Evolutionary conservation across 1,140 invertebrate genomes (phyloP), one percentile per base, ranked within the genome.

Genomic region (Saccostrea echinata): DNA sequence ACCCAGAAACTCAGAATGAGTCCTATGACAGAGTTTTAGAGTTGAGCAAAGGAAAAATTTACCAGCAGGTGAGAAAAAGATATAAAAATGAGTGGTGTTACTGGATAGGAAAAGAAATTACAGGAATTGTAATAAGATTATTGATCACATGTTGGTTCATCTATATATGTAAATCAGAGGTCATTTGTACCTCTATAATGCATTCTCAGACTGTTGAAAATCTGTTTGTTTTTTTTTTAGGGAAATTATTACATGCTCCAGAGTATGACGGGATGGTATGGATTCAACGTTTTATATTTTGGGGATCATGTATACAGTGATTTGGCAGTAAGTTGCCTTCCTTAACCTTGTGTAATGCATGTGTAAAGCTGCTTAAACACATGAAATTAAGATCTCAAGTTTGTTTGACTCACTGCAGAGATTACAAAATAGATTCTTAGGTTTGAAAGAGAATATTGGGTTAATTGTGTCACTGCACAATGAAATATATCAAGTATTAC

Each of bases 301-400:
- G 99, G 98, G 0, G 98, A 99, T 96, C 98, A 99, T 96, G 98
- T 99, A 0, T 99, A 99, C 95, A 98, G 97, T 93, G 99, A 99
- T 95, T 96, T 99, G 85, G 98, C 98, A 4, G 95, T 95, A 91
- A 92, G 92, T 93, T 18, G 33, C 43, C 11, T 43, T 43, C 43
- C 43, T 43, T 43, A 2, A 43, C 9, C 43, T 43, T 8, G 43
- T 43, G 43, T 8, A 43, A 43, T 43, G 43, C 9, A 43, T 43
- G 43, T 43, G 4, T 43, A 43, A 43, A n/a, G n/a, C n/a, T n/a
- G n/a, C 9, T 43, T 8, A 43, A 43, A 43, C 43, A 43, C 43
- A 8, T 4, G 9, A 43, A 43, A 8, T 43, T 43, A 2, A 43
- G 43, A 6, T 8, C 6, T 43, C 43, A 43, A 8, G 6, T 43